Evolutionary conservation across 2,797 vertebrate species (phyloP), one percentile per base, ranked within the genome.

Genomic region (Dromococcyx pavoninus): DNA sequence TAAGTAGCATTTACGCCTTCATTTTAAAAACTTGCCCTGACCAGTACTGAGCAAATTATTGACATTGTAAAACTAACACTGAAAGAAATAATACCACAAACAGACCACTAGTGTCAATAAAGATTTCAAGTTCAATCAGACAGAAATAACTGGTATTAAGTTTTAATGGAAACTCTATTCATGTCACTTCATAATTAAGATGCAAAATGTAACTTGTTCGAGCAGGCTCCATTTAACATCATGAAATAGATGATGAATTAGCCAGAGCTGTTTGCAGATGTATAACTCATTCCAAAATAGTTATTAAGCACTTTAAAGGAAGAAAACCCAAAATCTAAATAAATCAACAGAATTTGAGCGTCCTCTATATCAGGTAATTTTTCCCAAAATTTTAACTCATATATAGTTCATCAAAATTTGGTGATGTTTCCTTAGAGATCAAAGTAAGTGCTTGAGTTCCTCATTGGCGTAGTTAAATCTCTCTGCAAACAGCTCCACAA

Each of bases 131-230:
- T 96, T 97, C 97, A 96, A 96, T 96, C 85, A 97, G 91, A 96
- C 82, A 96, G 86, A 97, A 98, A 95, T 95, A 95, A 95, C 62
- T 87, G 67, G 91, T 66, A 96, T 96, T 96, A 96, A 96, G 94
- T 91, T 96, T 97, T 97, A 95, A 86, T 94, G 86, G 83, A 89
- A 91, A 94, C 56, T 91, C 90, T 90, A 92, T 94, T 95, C 75
- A 86, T 84, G 53, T 93, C 78, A 94, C 94, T 97, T 96, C 77
- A 95, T 95, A 96, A 96, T 95, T 94, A 95, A 94, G 84, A 91
- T 67, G n/a, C 70, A 96, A 95, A 94, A 83, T 5, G 24, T 81
- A 93, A 91, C 95, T 97, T 97, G 94, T 96, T 96, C 78, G 77
- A 94, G 94, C 91, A 97, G 17, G 85, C 17, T 94, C 41, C 24